A percentile compares a stretch with the other conserved stretches of the same genome.
These are phyloP conservation scores for Cosmopolites sordidus DNA, from an alignment of 2,888 invertebrate species.

Conservation along the genomic window DNA sequence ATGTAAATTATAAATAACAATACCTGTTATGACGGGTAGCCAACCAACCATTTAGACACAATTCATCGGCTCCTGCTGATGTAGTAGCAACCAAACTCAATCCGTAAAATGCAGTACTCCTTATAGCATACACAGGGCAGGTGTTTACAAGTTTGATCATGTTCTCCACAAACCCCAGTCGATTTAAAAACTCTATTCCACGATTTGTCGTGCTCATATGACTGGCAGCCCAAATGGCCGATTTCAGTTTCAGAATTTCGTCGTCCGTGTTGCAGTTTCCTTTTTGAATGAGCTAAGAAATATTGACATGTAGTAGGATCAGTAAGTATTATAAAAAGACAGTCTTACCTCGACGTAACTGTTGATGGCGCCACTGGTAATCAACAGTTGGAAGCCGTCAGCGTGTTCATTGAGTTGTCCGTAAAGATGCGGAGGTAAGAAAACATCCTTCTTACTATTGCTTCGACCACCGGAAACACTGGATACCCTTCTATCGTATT, in stretches of 20 bases:
- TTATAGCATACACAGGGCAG: conserved; percentile 79
- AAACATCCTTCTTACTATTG: conserved; percentile 48
- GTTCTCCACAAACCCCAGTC: conserved; percentile 48
- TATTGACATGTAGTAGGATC: background rate
- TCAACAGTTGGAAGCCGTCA: conserved; percentile 55
- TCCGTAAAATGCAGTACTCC: conserved; percentile 85
- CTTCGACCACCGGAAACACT: conserved; percentile 28
- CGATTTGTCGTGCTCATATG: conserved; percentile 74
- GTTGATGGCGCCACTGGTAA: conserved; percentile 50
- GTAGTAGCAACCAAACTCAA: conserved; percentile 84
- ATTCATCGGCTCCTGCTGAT: conserved; percentile 72
- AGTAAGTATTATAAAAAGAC: background rate
- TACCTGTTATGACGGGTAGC: conserved; percentile 65
- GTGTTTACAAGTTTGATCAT: conserved; percentile 69
- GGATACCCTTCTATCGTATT: conserved; percentile 65
- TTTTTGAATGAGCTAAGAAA: conserved; percentile 42
- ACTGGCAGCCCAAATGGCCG: conserved; percentile 85
- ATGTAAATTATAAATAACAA: background rate
- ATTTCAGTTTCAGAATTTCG: conserved; percentile 75
- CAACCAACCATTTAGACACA: conserved; percentile 68
- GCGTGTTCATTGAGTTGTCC: conserved; percentile 75
- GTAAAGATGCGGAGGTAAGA: conserved; percentile 74
- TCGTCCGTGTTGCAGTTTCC: conserved; percentile 61
- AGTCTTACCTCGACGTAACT: conserved; percentile 31
- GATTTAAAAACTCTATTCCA: conserved; percentile 69